Conservation (phyloP, 2,888 invertebrate species). For the Drosophila tanythrix region DNA sequence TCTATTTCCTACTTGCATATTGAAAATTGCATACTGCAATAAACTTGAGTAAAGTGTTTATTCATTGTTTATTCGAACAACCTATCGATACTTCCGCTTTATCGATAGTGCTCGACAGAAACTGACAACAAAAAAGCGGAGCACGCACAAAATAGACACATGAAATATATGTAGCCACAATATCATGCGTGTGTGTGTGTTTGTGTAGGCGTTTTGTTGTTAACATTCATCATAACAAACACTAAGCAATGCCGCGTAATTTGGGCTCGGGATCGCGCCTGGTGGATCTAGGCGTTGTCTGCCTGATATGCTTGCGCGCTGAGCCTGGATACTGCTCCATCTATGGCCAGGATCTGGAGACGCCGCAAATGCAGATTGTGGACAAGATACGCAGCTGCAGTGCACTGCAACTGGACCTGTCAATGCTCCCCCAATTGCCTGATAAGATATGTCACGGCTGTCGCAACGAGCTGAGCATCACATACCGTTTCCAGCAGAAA, state of each 20-base stretch:
- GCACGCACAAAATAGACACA: conserved; percentile 55
- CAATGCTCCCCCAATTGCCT: conserved; percentile 76
- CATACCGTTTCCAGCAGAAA: conserved; percentile 83
- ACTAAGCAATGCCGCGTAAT: conserved; percentile 53
- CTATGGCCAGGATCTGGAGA: conserved; percentile 74
- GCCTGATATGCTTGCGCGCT: conserved; percentile 82
- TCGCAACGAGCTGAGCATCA: conserved; percentile 78
- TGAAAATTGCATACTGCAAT: not conserved
- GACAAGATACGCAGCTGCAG: conserved; percentile 83
- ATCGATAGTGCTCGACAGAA: conserved; percentile 35
- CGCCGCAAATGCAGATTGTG: conserved; percentile 69
- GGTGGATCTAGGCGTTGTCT: conserved; percentile 82
- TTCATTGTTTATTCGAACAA: not conserved
- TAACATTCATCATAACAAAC: conserved; percentile 44
- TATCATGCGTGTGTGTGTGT: conserved; percentile 23
- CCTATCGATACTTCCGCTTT: conserved; percentile 27
- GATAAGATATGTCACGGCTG: conserved; percentile 83
- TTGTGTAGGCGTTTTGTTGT: conserved; percentile 41
- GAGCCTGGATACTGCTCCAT: conserved; percentile 77
- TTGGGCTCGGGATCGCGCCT: conserved; percentile 41
- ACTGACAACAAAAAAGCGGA: conserved; percentile 47
- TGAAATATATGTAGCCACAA: conserved; percentile 27
- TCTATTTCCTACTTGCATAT: not conserved
- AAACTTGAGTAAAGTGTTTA: not conserved
- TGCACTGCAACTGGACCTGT: conserved; percentile 68